Percentiles rank a stretch among this genome's conserved stretches.
phyloP scores from a whole-genome alignment of 2,888 invertebrate genomes.

The Enoplolaimus lenunculus region DNA sequence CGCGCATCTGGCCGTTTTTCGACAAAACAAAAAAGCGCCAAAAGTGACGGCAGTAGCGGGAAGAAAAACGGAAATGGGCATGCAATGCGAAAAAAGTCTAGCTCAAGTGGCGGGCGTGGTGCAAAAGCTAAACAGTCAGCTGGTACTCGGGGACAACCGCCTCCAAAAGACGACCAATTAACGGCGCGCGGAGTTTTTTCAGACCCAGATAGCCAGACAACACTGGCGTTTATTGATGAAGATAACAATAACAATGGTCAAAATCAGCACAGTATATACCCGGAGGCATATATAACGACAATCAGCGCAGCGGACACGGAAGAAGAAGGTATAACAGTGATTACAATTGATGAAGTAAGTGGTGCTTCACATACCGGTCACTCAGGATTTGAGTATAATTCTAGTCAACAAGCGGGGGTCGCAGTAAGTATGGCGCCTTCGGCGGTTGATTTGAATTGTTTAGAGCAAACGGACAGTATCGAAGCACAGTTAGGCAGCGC shows the following conservation, averaged over 20 bases:
- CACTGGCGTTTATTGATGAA: constrained; percentile 15
- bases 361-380: too few species aligned
- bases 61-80: neutral
- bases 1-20: neutral
- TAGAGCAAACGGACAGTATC: too few species aligned
- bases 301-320: neutral
- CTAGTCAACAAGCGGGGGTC: too few species aligned
- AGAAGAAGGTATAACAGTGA: neutral
- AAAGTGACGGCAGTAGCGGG: neutral
- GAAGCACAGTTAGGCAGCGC: too few species aligned
- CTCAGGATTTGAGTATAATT: too few species aligned
- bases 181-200: constrained; percentile 3
- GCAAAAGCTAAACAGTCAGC: neutral
- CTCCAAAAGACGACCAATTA: neutral
- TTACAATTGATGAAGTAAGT: neutral
- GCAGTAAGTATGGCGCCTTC: too few species aligned
- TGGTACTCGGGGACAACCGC: too few species aligned
- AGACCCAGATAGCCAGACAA: constrained; percentile 17
- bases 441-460: too few species aligned
- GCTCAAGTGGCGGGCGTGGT: neutral
- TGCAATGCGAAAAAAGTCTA: neutral
- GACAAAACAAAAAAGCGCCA: neutral
- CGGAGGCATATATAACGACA: neutral
- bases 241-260: neutral
- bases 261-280: neutral